Conservation (phyloP, 2,888 invertebrate species). For the Stenurella melanura region DNA sequence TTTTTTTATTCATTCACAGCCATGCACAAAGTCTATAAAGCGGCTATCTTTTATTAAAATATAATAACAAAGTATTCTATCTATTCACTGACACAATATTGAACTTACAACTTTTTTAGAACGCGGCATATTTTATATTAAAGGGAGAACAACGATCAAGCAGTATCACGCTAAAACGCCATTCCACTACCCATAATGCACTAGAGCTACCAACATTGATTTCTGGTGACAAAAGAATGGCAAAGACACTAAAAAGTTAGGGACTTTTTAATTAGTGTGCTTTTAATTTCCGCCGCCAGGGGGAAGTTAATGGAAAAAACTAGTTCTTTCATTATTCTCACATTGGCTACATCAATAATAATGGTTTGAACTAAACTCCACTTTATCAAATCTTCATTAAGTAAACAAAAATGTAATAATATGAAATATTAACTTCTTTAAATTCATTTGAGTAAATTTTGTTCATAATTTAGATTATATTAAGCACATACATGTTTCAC, state of each 20-base stretch:
- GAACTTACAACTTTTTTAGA: slow-evolving; percentile 72
- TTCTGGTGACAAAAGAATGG: slow-evolving; percentile 72
- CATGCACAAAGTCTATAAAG: slow-evolving; percentile 64
- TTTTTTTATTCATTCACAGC: slow-evolving; percentile 65
- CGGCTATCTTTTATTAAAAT: slow-evolving; percentile 51
- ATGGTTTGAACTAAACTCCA: background rate
- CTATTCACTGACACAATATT: slow-evolving; percentile 54
- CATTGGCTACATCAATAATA: slow-evolving; percentile 43
- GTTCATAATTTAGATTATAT: background rate
- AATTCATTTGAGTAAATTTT: background rate
- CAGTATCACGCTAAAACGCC: slow-evolving; percentile 68
- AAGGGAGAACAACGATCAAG: slow-evolving; percentile 49
- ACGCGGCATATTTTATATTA: slow-evolving; percentile 71
- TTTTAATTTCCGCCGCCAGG: slow-evolving; percentile 49
- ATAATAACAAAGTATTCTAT: slow-evolving; percentile 54
- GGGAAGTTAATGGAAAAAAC: slow-evolving; percentile 45
- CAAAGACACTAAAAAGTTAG: slow-evolving; percentile 71
- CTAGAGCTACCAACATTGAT: slow-evolving; percentile 73
- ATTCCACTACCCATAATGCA: slow-evolving; percentile 69
- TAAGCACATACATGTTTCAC: background rate
- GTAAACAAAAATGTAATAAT: background rate
- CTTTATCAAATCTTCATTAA: background rate
- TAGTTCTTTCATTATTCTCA: slow-evolving; percentile 45
- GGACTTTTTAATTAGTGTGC: slow-evolving; percentile 67
- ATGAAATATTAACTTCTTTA: background rate